Base-by-base conservation (phyloP, 2,797 vertebrate genomes). In the Smutsia gigantea region DNA sequence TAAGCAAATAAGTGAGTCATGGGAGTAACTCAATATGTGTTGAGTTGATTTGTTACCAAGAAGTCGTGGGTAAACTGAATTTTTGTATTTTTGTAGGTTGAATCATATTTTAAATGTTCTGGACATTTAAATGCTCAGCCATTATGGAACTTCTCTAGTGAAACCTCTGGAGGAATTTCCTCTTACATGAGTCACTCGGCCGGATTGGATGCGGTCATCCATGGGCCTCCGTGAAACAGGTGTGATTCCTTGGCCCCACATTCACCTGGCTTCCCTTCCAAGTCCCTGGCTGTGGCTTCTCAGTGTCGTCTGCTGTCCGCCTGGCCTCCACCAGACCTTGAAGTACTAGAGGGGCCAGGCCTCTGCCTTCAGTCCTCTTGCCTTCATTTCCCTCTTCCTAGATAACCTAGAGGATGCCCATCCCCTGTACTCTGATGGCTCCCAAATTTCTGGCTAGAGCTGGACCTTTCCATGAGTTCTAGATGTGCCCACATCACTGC, bases 1-100 rank as follows among this genome's bases (percentile, higher is more conserved):
- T 95, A 72, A 96, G 87, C 78, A 92, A 83, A 79, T 86, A 90
- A 64, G n/a, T 79, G 91, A 96, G 61, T 90, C 69, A 34, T 18
- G 31, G 59, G 27, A 57, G 79, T 86, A 93, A 93, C 53, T 87
- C 53, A 46, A 23, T 57, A 49, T 27, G 3, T 31, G 46, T 55
- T 55, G 74, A 91, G 79, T 75, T 90, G 69, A 88, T 94, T 88
- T 92, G 51, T 95, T 86, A 86, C 66, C 51, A 49, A 81, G 77
- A 81, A 86, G 53, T 77, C 59, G 34, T 55, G 57, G 75, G 34
- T 86, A 94, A 69, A 87, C 66, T 75, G 27, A 74, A 86, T 55
- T 94, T 94, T 69, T 79, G 37, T 61, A 69, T 72, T 95, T 92
- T 84, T 75, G 68, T 85, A 81, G 64, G 55, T 12, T 13, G 49